Conservation (phyloP, 2,888 invertebrate species). For the Dasypogon diadema region DNA sequence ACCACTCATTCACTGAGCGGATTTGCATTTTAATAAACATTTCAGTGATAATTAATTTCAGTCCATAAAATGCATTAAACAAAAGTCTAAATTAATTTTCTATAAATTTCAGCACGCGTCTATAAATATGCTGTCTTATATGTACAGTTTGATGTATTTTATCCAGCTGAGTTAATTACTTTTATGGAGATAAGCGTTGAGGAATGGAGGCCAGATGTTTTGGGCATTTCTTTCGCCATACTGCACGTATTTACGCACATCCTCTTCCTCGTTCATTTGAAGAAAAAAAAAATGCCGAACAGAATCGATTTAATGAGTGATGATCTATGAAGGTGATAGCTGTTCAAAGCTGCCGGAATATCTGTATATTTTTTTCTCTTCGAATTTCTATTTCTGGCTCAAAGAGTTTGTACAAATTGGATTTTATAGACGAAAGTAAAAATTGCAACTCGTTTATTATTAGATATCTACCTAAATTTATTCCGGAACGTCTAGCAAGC, state of each 20-base stretch:
- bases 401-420: not conserved
- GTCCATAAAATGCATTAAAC: slow-evolving; percentile 30
- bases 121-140: slow-evolving; percentile 16
- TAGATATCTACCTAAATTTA: slow-evolving; percentile 16
- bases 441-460: slow-evolving; percentile 39
- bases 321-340: slow-evolving; percentile 11
- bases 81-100: not conserved
- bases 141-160: slow-evolving; percentile 26
- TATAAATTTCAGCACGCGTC: slow-evolving; percentile 5
- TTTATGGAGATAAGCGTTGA: slow-evolving; percentile 33
- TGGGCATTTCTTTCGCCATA: not conserved
- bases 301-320: slow-evolving; percentile 13
- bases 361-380: slow-evolving; percentile 30
- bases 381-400: slow-evolving; percentile 26
- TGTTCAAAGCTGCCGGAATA: slow-evolving; percentile 17
- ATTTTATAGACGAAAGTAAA: slow-evolving; percentile 17
- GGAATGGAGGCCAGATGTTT: not conserved
- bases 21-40: slow-evolving; percentile 32
- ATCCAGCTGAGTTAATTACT: slow-evolving; percentile 43
- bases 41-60: slow-evolving; percentile 37
- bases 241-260: slow-evolving; percentile 32
- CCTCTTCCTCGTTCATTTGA: not conserved
- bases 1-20: not conserved
- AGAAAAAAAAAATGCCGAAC: slow-evolving; percentile 19
- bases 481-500: slow-evolving; percentile 10